Evolutionary conservation across 2,888 invertebrate species (phyloP).

Genomic region (Metacarcinus magister): DNA sequence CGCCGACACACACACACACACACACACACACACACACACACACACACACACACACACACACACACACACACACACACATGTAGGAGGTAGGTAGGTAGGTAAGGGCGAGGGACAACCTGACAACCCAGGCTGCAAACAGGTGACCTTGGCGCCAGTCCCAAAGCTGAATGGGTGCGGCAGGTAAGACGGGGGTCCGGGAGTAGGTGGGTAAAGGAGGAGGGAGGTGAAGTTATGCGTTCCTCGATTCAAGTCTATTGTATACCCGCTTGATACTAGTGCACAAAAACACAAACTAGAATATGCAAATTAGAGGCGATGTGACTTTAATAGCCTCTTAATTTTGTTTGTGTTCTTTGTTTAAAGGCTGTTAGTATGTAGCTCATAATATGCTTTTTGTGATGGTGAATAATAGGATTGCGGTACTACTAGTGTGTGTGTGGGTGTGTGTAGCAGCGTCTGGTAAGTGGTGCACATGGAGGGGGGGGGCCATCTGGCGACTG

Average conservation of each 20-base stretch:
- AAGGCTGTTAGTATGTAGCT: neutral
- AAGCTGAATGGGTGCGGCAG: constrained; percentile 27
- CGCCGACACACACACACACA: constrained; percentile 1
- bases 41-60: constrained; percentile 47
- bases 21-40: neutral
- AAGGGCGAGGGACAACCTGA: neutral
- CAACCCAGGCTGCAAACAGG: neutral
- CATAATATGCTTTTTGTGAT: neutral
- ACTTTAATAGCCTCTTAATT: neutral
- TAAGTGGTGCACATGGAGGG: constrained; percentile 30
- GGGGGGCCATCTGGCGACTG: constrained; percentile 37
- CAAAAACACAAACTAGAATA: neutral
- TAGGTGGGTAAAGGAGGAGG: neutral
- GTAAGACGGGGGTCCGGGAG: neutral
- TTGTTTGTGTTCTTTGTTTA: neutral
- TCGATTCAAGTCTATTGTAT: neutral
- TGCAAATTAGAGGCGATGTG: neutral
- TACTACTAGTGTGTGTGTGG: neutral
- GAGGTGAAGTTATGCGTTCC: neutral
- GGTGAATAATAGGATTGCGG: neutral
- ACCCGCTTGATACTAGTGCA: neutral
- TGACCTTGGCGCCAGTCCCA: constrained; percentile 23
- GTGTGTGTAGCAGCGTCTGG: constrained; percentile 10
- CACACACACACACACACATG: constrained; percentile 47
- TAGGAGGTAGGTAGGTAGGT: constrained; percentile 16